Evolutionary conservation across 2,113 vertebrate genomes (phyloP).

Genomic region (Grus americana): DNA sequence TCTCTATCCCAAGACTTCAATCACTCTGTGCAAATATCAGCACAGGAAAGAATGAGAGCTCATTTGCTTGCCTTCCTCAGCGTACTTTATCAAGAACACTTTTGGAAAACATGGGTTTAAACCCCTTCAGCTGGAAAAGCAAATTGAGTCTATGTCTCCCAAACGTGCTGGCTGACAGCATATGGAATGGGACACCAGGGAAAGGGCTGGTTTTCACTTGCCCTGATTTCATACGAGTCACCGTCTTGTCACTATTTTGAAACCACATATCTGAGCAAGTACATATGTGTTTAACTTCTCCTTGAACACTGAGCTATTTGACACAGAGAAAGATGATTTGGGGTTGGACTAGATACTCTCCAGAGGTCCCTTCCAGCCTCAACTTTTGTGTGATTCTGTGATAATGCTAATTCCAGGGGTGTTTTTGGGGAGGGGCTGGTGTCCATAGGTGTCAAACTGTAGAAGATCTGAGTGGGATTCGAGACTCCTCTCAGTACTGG

Average conservation of each 20-base stretch:
- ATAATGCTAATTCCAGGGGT: background rate
- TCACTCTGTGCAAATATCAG: background rate
- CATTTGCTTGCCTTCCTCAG: background rate
- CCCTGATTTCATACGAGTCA: rapidly evolving
- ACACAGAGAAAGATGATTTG: background rate
- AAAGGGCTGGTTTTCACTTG: background rate
- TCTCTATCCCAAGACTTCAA: background rate
- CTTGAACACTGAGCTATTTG: background rate
- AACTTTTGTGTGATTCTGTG: background rate
- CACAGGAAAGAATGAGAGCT: background rate
- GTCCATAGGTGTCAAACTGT: background rate
- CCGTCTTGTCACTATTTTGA: background rate
- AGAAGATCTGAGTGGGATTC: background rate
- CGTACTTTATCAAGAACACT: background rate
- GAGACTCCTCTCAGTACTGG: background rate
- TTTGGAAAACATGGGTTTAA: background rate
- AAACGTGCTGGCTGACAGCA: background rate
- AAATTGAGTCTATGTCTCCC: background rate
- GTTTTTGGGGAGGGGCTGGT: background rate
- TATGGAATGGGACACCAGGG: background rate
- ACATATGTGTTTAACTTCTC: background rate
- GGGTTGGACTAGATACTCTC: background rate
- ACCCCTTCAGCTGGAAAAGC: background rate
- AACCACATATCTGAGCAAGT: background rate
- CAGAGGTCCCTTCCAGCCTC: background rate